A percentile compares a stretch with the other conserved stretches of the same genome.
phyloP scores from a whole-genome alignment of 2,888 invertebrate species.

The Mythimna vitellina region DNA sequence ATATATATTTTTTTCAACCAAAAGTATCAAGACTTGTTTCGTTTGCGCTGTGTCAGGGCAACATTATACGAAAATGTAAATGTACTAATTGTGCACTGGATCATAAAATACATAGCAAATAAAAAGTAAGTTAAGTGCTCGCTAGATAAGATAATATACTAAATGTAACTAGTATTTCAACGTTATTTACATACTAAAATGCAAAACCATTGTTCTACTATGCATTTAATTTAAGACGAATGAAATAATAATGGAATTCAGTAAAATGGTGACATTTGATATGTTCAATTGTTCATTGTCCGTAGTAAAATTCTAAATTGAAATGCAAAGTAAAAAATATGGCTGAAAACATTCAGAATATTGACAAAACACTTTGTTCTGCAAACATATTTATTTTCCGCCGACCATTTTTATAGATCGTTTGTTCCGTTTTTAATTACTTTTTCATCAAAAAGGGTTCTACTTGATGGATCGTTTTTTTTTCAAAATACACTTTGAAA shows the following conservation, averaged over 20 bases:
- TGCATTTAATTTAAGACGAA: background rate
- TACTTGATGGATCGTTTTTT: slow-evolving; percentile 49
- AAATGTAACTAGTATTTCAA: background rate
- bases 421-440: slow-evolving; percentile 49
- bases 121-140: slow-evolving; percentile 32
- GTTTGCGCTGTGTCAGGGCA: background rate
- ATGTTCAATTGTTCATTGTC: slow-evolving; percentile 12
- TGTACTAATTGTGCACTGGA: slow-evolving; percentile 27
- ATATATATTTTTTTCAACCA: background rate
- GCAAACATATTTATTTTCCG: slow-evolving; percentile 49
- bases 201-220: background rate
- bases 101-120: slow-evolving; percentile 15
- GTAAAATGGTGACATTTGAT: background rate
- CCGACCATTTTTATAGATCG: slow-evolving; percentile 36
- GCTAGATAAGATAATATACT: slow-evolving; percentile 27
- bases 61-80: slow-evolving; percentile 28
- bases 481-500: slow-evolving; percentile 34
- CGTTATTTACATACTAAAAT: slow-evolving; percentile 9
- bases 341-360: slow-evolving; percentile 29
- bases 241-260: slow-evolving; percentile 13
- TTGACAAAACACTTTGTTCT: slow-evolving; percentile 48
- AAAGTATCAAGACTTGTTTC: slow-evolving; percentile 12
- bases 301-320: slow-evolving; percentile 27
- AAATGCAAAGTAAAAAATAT: slow-evolving; percentile 47
- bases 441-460: slow-evolving; percentile 51